Conservation (phyloP, 2,888 invertebrate genomes). For the Dione juno region DNA sequence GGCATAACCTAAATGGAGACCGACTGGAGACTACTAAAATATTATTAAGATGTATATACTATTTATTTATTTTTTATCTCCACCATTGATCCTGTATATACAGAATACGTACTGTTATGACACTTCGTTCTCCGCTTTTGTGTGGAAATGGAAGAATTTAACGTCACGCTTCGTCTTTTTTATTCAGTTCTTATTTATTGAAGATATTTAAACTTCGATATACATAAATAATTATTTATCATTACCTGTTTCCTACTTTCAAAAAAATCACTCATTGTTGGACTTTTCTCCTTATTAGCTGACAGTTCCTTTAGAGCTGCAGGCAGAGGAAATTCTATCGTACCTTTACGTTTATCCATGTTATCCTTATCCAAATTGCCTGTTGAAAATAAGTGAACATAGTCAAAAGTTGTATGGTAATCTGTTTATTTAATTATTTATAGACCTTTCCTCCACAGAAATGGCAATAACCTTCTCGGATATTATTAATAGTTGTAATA, state of each 20-base stretch:
- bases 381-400: conserved; percentile 45
- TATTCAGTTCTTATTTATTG: too few species aligned
- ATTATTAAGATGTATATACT: neutral
- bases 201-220: neutral
- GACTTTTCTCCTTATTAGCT: conserved; percentile 67
- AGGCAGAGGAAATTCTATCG: conserved; percentile 73
- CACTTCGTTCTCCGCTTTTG: neutral
- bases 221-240: neutral
- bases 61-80: too few species aligned
- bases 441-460: too few species aligned
- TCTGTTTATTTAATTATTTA: too few species aligned
- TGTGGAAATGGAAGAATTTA: too few species aligned
- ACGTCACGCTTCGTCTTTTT: too few species aligned
- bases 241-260: conserved; percentile 66
- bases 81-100: too few species aligned
- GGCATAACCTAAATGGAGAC: neutral
- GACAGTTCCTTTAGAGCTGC: conserved; percentile 64
- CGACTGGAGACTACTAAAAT: neutral
- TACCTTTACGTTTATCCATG: conserved; percentile 69
- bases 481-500: too few species aligned
- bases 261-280: conserved; percentile 82
- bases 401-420: too few species aligned
- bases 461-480: too few species aligned
- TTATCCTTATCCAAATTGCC: conserved; percentile 67
- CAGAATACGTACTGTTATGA: neutral